Evolutionary conservation across 2,888 invertebrate species (phyloP).

Genomic region (Drosophila macrospina): DNA sequence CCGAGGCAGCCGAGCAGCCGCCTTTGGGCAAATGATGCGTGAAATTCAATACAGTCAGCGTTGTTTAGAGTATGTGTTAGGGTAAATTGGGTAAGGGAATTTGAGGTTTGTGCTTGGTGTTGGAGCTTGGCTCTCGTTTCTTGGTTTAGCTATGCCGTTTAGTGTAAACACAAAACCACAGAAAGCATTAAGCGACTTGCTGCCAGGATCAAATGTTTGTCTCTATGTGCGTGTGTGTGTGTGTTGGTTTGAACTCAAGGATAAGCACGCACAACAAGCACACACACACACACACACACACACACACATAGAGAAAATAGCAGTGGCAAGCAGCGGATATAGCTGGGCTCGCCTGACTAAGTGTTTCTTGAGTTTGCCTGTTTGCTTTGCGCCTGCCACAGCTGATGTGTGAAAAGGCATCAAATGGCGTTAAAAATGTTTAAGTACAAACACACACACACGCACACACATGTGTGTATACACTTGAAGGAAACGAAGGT

Average conservation of each 20-base stretch:
- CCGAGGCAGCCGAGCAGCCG: conserved; percentile 26
- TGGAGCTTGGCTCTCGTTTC: conserved; percentile 13
- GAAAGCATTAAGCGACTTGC: conserved; percentile 55
- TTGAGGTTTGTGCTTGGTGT: conserved; percentile 18
- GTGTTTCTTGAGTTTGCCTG: conserved; percentile 75
- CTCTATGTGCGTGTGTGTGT: conserved; percentile 21
- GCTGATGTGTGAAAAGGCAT: conserved; percentile 76
- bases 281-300: conserved; percentile 20
- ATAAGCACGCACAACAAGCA: conserved; percentile 32
- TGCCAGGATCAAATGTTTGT: conserved; percentile 56
- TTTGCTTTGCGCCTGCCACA: conserved; percentile 68
- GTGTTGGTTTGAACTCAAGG: conserved; percentile 47
- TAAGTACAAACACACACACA: conserved; percentile 61
- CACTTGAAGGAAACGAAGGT: conserved; percentile 9
- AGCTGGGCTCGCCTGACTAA: conserved; percentile 59
- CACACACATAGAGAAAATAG: neutral
- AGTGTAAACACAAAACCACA: conserved; percentile 74
- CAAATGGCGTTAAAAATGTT: conserved; percentile 81
- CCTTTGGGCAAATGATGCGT: conserved; percentile 77
- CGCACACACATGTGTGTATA: no score
- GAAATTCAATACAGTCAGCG: conserved; percentile 72
- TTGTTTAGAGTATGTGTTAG: neutral
- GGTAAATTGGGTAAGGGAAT: neutral
- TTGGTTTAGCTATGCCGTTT: conserved; percentile 49
- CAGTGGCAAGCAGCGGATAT: conserved; percentile 26